Conservation (phyloP, 2,888 invertebrate species). For the Stegana nigrithorax region DNA sequence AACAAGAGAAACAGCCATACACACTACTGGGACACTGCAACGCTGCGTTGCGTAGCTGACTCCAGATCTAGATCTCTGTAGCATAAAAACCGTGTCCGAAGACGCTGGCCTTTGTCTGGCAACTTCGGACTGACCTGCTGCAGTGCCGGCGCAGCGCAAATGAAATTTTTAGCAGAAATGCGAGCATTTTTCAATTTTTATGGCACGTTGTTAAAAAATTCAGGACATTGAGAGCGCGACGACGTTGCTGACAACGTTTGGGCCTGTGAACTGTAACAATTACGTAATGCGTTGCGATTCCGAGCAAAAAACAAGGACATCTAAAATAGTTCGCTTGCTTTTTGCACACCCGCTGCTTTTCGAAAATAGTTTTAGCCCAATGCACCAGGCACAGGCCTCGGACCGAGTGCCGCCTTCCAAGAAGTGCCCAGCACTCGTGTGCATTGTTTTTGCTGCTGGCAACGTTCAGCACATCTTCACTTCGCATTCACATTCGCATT, state of each 20-base stretch:
- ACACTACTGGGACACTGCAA: too few relatives aligned
- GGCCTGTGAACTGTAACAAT: conserved; percentile 25
- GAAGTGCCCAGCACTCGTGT: too few relatives aligned
- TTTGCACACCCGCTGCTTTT: conserved; percentile 9
- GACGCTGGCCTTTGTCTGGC: background rate
- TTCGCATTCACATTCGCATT: too few relatives aligned
- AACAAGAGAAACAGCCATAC: too few relatives aligned
- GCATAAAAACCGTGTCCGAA: conserved; percentile 49
- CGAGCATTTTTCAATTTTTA: conserved; percentile 39
- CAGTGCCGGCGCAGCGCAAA: conserved; percentile 10
- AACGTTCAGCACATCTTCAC: too few relatives aligned
- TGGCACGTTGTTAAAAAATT: conserved; percentile 47
- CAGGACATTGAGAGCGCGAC: conserved; percentile 38
- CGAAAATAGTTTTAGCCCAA: background rate
- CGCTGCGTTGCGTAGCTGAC: conserved; percentile 34
- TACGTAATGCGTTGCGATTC: conserved; percentile 45
- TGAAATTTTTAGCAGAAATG: background rate
- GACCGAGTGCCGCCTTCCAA: too few relatives aligned
- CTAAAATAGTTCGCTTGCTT: too few relatives aligned
- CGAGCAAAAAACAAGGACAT: conserved; percentile 42
- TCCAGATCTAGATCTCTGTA: conserved; percentile 35
- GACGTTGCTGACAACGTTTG: background rate
- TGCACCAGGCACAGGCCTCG: too few relatives aligned
- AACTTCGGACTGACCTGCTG: background rate
- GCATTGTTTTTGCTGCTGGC: too few relatives aligned